Evolutionary conservation across 2,113 vertebrate genomes (phyloP).

Genomic region (Gavialis gangeticus): DNA sequence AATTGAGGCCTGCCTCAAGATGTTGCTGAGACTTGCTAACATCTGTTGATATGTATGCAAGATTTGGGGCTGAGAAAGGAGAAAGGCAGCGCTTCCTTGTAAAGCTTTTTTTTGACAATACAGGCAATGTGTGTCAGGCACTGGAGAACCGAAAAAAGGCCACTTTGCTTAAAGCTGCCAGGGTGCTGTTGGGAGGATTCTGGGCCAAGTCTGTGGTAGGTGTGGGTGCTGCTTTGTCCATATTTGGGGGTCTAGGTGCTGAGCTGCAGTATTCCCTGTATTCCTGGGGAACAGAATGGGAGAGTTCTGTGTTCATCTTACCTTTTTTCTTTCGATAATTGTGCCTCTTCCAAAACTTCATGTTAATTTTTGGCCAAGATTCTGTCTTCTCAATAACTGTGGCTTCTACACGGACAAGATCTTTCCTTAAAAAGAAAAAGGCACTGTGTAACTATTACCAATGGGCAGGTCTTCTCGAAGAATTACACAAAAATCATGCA

Average conservation of each 20-base stretch:
- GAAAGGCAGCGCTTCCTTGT: background rate
- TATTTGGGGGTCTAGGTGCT: background rate
- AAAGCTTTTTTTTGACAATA: background rate
- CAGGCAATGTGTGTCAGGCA: background rate
- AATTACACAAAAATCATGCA: fast-evolving
- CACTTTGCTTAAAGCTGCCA: background rate
- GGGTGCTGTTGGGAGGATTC: background rate
- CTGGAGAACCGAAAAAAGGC: background rate
- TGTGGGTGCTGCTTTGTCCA: background rate
- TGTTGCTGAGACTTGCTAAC: background rate
- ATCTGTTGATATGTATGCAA: background rate
- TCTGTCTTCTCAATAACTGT: slow-evolving; percentile 90
- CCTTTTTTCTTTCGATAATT: slow-evolving; percentile 83
- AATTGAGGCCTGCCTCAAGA: background rate
- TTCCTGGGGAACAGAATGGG: background rate
- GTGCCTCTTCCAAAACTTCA: slow-evolving; percentile 83
- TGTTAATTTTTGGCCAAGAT: slow-evolving; percentile 84
- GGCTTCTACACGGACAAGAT: slow-evolving; percentile 88
- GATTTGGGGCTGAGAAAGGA: background rate
- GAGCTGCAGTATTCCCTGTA: background rate
- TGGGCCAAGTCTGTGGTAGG: background rate
- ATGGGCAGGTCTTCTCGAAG: background rate
- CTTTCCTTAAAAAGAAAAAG: slow-evolving; percentile 58
- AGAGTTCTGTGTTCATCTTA: slow-evolving; percentile 48
- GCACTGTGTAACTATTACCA: fast-evolving